Evolutionary conservation across 2,113 vertebrate species (phyloP), one percentile per base, ranked within the genome.

Genomic region (Rhea pennata): DNA sequence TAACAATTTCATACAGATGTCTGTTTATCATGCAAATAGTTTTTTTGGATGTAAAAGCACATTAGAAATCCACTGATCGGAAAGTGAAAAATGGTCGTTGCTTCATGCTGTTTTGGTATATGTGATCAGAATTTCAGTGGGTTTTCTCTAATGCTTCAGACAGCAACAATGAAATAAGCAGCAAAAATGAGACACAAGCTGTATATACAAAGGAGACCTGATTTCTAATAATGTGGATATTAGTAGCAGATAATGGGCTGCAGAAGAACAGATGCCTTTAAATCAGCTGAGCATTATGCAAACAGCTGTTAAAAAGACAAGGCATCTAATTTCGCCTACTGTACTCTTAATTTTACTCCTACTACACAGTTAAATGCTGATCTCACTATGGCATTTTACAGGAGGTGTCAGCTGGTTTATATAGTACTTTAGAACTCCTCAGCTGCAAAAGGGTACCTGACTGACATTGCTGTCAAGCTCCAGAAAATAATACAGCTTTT

Each of bases 221-320:
- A 58, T 91, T 94, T 94, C 58, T 33, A 21, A 39, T n/a, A 42
- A 9, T 77, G 66, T 5, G 71, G 20, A 13, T 70, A 48, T 59
- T 91, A 40, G 56, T 27, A 17, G 67, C 36, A 72, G 66, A 67
- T 88, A 50, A 73, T 53, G 87, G 71, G 76, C 74, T 93, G 66
- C 65, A 83, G 51, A 92, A 88, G 56, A 87, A 80, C 56, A 87
- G 54, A 74, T 70, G 82, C 69, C 54, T 94, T 92, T 78, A 84
- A 85, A 92, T 90, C 59, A 87, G 72, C 51, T 51, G 88, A 80
- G 12, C 72, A 78, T 77, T 89, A 51, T 56, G 53, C 31, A 73
- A 97, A 73, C 67, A 96, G 74, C 85, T 92, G 62, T 59, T 85
- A 91, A 62, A 64, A 71, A 93, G 95, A 88, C 40, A 89, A 86